Percentiles rank a stretch among this genome's conserved stretches.
These are phyloP conservation scores for Xenopus laevis DNA, from an alignment of 2,113 vertebrate species.

Conservation along the genomic window DNA sequence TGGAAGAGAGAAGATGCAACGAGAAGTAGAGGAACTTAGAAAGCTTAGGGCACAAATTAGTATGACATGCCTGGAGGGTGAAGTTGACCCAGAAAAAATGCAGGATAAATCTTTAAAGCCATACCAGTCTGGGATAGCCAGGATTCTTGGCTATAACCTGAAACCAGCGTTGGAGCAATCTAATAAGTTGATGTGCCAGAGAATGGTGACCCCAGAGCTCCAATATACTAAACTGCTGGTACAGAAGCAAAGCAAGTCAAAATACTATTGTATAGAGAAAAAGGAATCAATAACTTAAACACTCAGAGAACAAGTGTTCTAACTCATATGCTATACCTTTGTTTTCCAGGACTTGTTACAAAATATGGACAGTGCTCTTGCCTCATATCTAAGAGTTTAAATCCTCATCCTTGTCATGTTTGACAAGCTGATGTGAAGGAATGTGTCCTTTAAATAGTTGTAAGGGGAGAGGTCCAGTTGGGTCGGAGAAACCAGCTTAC, in stretches of 20 bases:
- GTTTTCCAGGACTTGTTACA: background rate
- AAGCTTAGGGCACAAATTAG: constrained; percentile 53
- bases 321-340: too few species aligned
- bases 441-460: too few species aligned
- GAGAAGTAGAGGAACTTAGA: constrained; percentile 61
- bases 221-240: constrained; percentile 69
- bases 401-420: too few species aligned
- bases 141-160: constrained; percentile 76
- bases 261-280: too few species aligned
- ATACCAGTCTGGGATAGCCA: constrained; percentile 67
- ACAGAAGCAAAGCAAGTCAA: constrained; percentile 50
- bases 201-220: constrained; percentile 72
- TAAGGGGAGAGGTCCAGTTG: too few species aligned
- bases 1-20: constrained; percentile 58
- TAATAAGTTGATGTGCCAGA: constrained; percentile 56
- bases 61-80: constrained; percentile 54
- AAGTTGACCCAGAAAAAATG: constrained; percentile 65
- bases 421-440: too few species aligned
- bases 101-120: constrained; percentile 61
- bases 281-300: too few species aligned
- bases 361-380: too few species aligned
- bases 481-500: too few species aligned
- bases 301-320: too few species aligned
- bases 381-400: too few species aligned
- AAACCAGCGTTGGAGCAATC: constrained; percentile 56